Evolutionary conservation across 2,888 invertebrate species (phyloP).

Genomic region (Eumerus sabulonum): DNA sequence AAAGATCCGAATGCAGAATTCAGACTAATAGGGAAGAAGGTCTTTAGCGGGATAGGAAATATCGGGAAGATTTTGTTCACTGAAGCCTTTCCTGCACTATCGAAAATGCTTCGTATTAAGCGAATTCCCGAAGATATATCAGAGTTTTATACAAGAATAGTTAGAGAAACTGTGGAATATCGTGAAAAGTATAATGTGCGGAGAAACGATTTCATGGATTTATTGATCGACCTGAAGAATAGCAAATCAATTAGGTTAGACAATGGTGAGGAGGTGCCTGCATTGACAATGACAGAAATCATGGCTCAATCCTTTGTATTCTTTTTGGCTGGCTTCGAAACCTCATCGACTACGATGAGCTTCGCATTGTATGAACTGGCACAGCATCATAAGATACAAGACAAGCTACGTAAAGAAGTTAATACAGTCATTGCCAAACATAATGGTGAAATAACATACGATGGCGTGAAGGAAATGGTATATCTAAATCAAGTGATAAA

Average conservation of each 20-base stretch:
- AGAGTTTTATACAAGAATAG: conserved; percentile 45
- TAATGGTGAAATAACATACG: conserved; percentile 73
- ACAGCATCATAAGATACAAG: conserved; percentile 73
- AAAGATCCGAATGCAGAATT: conserved; percentile 77
- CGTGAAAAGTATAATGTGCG: conserved; percentile 77
- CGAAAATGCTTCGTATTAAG: conserved; percentile 69
- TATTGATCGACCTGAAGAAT: conserved; percentile 80
- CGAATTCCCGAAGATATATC: not conserved
- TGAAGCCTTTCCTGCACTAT: conserved; percentile 69
- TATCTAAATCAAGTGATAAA: conserved; percentile 74
- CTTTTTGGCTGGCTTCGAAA: conserved; percentile 81
- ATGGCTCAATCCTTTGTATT: conserved; percentile 76
- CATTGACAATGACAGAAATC: conserved; percentile 72
- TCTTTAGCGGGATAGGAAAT: not conserved
- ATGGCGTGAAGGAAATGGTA: conserved; percentile 73
- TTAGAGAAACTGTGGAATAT: conserved; percentile 75
- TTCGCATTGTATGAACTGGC: conserved; percentile 78
- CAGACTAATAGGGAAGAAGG: conserved; percentile 72
- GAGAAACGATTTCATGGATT: conserved; percentile 81
- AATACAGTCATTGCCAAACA: conserved; percentile 52
- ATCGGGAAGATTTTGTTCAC: not conserved
- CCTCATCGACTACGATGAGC: conserved; percentile 82
- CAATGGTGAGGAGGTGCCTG: conserved; percentile 37
- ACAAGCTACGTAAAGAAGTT: conserved; percentile 72
- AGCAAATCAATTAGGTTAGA: conserved; percentile 74